Conservation (phyloP, 1,140 invertebrate species). For the Drosophila pachea region DNA sequence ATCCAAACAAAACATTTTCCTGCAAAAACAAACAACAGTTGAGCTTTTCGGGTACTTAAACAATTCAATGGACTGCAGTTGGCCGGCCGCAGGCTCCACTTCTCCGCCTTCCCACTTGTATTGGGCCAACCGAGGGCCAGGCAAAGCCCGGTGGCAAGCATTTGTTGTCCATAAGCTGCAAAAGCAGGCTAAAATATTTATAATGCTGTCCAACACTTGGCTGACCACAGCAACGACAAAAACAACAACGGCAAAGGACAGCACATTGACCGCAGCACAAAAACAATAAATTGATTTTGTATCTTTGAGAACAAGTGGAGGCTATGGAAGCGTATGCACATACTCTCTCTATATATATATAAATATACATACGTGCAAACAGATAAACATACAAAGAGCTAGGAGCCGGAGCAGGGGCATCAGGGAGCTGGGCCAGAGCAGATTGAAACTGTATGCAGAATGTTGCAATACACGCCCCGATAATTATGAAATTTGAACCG, state of each 20-base stretch:
- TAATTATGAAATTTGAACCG: constrained; percentile 46
- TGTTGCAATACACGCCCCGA: constrained; percentile 46
- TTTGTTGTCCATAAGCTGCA: constrained; percentile 42
- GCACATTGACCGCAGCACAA: constrained; percentile 34
- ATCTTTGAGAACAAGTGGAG: constrained; percentile 35
- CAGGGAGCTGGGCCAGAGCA: neutral
- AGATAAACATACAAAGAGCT: constrained; percentile 2
- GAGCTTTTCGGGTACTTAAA: constrained; percentile 42
- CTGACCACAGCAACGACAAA: constrained; percentile 33
- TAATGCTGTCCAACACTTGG: constrained; percentile 51
- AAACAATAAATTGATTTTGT: constrained; percentile 54
- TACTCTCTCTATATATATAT: too few species aligned
- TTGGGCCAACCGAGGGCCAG: neutral
- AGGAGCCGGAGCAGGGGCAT: neutral
- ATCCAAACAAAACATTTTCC: constrained; percentile 18
- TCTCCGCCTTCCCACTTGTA: neutral
- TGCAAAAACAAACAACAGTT: constrained; percentile 33
- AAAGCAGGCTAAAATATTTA: constrained; percentile 47
- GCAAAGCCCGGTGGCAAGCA: constrained; percentile 12
- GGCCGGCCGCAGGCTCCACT: neutral
- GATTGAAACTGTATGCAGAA: constrained; percentile 21
- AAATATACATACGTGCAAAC: too few species aligned
- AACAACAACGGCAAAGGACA: constrained; percentile 16
- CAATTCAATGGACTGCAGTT: constrained; percentile 42
- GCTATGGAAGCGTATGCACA: constrained; percentile 1